Conservation (phyloP, 1,140 invertebrate species). For the Diorhabda sublineata region DNA sequence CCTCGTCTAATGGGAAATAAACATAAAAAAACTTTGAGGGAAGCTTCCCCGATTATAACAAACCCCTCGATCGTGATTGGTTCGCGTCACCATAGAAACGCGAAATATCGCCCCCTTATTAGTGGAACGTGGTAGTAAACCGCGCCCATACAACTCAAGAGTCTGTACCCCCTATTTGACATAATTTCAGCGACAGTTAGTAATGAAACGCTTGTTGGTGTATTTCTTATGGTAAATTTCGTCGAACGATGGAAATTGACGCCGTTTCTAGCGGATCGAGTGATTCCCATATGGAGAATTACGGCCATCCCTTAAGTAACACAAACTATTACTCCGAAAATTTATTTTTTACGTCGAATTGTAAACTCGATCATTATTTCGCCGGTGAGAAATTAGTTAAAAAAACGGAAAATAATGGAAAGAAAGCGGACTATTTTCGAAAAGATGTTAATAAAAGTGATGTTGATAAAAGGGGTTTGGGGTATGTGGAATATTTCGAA, state of each 20-base stretch:
- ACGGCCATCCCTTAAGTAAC: constrained; percentile 24
- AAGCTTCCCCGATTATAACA: constrained; percentile 4
- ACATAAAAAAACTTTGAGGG: too few relatives aligned
- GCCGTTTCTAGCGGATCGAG: constrained; percentile 40
- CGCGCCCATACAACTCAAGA: too few relatives aligned
- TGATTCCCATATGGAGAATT: constrained; percentile 38
- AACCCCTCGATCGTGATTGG: background rate
- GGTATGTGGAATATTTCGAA: constrained; percentile 32
- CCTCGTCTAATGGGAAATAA: too few relatives aligned
- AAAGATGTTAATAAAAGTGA: constrained; percentile 25
- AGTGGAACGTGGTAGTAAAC: too few relatives aligned
- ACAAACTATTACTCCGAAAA: constrained; percentile 41
- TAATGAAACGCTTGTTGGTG: constrained; percentile 16
- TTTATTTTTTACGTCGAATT: constrained; percentile 36
- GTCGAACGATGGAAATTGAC: constrained; percentile 38
- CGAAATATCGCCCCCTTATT: background rate
- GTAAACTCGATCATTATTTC: constrained; percentile 38
- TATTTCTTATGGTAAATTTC: constrained; percentile 10
- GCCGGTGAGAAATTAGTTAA: constrained; percentile 31
- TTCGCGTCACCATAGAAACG: constrained; percentile 14
- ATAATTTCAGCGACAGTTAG: background rate
- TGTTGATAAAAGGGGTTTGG: constrained; percentile 29
- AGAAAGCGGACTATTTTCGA: constrained; percentile 23
- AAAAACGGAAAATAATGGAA: constrained; percentile 22
- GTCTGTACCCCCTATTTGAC: too few relatives aligned